Conservation (phyloP, 2,888 invertebrate species). For the Sylvicola fuscatus region DNA sequence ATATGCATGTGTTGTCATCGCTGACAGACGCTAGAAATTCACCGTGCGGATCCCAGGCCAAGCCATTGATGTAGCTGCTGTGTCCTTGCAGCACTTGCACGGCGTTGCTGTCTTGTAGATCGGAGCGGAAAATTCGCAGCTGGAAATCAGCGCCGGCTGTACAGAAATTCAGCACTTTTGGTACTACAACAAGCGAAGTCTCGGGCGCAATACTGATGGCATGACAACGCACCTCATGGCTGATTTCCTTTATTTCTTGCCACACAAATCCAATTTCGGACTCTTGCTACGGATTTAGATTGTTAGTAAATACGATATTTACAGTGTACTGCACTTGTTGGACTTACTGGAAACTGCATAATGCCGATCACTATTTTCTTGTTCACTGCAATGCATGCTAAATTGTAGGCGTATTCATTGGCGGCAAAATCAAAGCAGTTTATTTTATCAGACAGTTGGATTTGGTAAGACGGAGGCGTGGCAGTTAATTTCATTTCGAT, state of each 20-base stretch:
- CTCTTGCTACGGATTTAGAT: conserved; percentile 21
- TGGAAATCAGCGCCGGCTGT: conserved; percentile 34
- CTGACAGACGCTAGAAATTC: conserved; percentile 49
- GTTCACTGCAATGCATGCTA: conserved; percentile 35
- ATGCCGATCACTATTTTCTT: conserved; percentile 34
- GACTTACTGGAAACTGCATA: conserved; percentile 32
- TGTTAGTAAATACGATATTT: neutral
- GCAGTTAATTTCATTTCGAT: conserved; percentile 3
- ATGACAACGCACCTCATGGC: conserved; percentile 31
- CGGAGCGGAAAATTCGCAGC: conserved; percentile 31
- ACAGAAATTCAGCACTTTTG: conserved; percentile 27
- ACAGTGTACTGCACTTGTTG: neutral
- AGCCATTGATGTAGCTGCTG: conserved; percentile 43
- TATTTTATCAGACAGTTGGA: conserved; percentile 32
- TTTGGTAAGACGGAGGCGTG: conserved; percentile 23
- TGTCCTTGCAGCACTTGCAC: conserved; percentile 32
- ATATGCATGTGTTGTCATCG: conserved; percentile 51
- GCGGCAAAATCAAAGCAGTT: conserved; percentile 36
- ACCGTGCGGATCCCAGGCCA: conserved; percentile 48
- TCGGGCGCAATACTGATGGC: conserved; percentile 39
- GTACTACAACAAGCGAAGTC: conserved; percentile 34
- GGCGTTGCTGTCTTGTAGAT: conserved; percentile 28
- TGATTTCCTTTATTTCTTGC: conserved; percentile 32
- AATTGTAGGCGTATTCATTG: conserved; percentile 39
- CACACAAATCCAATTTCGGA: conserved; percentile 30